These are phyloP conservation scores for Prionailurus viverrinus DNA, from an alignment of 2,113 vertebrate species.

Conservation along the genomic window DNA sequence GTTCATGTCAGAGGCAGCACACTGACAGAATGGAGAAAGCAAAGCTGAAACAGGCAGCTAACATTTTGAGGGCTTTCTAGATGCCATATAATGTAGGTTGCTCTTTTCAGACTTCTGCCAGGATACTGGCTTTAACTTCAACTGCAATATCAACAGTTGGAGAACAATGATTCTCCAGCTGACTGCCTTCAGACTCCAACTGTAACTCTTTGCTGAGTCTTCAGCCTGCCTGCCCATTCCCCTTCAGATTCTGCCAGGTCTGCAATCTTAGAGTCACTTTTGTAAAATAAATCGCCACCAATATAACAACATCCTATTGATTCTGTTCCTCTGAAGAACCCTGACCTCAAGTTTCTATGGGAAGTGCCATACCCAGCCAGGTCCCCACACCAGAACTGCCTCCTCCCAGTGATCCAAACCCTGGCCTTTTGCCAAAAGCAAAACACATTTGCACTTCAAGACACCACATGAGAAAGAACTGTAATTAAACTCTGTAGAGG, in stretches of 20 bases:
- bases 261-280: not conserved
- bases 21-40: not conserved
- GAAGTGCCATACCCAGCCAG: not conserved
- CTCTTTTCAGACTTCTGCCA: not conserved
- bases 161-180: not conserved
- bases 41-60: not conserved
- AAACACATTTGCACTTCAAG: not conserved
- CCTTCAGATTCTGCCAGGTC: not conserved
- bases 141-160: not conserved
- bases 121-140: not conserved
- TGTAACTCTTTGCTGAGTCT: not conserved
- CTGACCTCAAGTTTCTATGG: not conserved
- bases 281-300: not conserved
- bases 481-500: not conserved
- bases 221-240: not conserved
- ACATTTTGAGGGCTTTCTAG: not conserved
- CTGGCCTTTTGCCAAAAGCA: not conserved
- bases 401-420: not conserved
- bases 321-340: not conserved
- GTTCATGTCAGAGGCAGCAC: not conserved
- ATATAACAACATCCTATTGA: not conserved
- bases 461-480: not conserved
- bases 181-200: not conserved
- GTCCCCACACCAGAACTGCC: not conserved
- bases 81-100: not conserved